These are phyloP conservation scores for Tribolium madens DNA, from an alignment of 1,140 invertebrate species.

Conservation along the genomic window DNA sequence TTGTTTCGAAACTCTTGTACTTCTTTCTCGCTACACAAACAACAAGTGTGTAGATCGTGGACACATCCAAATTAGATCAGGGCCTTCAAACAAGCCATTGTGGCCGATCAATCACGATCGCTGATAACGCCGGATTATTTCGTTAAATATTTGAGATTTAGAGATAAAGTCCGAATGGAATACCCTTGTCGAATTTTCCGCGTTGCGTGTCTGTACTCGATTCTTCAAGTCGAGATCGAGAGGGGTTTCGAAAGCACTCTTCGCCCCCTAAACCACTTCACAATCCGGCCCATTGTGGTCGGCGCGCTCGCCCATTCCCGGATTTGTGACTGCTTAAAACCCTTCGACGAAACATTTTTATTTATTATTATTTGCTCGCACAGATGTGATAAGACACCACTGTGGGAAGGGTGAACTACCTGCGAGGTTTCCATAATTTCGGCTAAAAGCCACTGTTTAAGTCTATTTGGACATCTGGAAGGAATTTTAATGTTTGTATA, in stretches of 20 bases:
- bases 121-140: background rate
- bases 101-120: background rate
- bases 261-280: constrained; percentile 5
- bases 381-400: background rate
- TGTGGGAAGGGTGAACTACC: constrained; percentile 1
- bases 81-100: background rate
- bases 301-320: background rate
- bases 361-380: constrained; percentile 19
- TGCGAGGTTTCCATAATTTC: constrained; percentile 48
- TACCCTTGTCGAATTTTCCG: background rate
- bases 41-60: background rate
- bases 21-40: background rate
- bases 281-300: constrained; percentile 29
- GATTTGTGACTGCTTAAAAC: background rate
- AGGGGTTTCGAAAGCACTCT: constrained; percentile 28
- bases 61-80: background rate
- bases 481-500: constrained; percentile 48
- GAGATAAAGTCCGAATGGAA: background rate
- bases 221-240: constrained; percentile 36
- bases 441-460: constrained; percentile 50
- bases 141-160: background rate
- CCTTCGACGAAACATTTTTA: background rate
- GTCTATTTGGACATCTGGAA: constrained; percentile 43
- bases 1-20: background rate
- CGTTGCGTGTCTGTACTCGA: constrained; percentile 26